Percentiles rank a stretch among this genome's conserved stretches.
Conservation (phyloP, 2,888 invertebrate genomes). For the Temnothorax ravouxi region DNA sequence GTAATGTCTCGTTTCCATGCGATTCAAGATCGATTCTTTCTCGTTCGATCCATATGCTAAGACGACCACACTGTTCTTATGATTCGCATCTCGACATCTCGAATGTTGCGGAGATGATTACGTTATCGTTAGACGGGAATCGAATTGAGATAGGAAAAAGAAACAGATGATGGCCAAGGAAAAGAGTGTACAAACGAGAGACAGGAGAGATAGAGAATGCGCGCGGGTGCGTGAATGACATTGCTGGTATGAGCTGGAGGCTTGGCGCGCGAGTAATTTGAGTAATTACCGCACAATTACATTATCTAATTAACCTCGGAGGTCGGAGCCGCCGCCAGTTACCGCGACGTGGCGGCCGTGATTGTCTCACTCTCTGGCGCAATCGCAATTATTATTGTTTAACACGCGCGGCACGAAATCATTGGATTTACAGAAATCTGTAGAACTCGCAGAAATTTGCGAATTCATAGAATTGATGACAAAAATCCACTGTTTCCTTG, state of each 20-base stretch:
- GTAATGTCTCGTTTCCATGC: not conserved
- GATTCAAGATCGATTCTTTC: not conserved
- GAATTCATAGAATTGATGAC: not conserved
- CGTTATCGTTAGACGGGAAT: conserved; percentile 26
- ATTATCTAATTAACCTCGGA: conserved; percentile 86
- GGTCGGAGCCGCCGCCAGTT: conserved; percentile 79
- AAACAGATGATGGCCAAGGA: conserved; percentile 13
- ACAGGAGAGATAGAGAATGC: conserved; percentile 47
- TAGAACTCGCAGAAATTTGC: conserved; percentile 16
- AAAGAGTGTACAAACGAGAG: conserved; percentile 59
- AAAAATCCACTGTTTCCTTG: not conserved
- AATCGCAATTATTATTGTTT: conserved; percentile 84
- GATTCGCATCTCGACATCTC: not conserved
- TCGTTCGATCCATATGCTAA: not conserved
- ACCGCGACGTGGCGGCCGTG: conserved; percentile 76
- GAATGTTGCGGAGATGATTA: conserved; percentile 26
- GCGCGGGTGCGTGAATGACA: conserved; percentile 56
- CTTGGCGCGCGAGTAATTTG: conserved; percentile 83
- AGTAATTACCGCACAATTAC: conserved; percentile 85
- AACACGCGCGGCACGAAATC: conserved; percentile 65
- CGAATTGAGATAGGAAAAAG: conserved; percentile 19
- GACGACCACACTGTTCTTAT: not conserved
- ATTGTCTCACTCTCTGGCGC: conserved; percentile 82
- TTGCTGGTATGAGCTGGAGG: conserved; percentile 68
- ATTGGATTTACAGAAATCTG: conserved; percentile 41